Base-by-base conservation (phyloP, 2,113 vertebrate genomes). In the Setophaga kirtlandii region DNA sequence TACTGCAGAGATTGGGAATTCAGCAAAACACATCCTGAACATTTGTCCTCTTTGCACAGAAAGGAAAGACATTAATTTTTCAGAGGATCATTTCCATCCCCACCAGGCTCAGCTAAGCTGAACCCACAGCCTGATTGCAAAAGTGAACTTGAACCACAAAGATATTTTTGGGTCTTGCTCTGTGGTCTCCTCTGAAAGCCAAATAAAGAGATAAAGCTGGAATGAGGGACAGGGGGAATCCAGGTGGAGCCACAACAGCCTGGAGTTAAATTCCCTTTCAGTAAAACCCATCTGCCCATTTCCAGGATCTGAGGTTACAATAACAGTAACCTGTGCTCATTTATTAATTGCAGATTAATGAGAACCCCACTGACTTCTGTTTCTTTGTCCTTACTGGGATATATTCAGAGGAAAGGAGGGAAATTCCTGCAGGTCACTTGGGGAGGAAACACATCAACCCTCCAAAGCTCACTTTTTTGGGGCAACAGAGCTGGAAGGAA, bases 1-100 rank as follows among this genome's bases (percentile, higher is more conserved):
- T 10, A 14, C n/a, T 2, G 5, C 24, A 33, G 23, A 42, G 89
- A 76, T 76, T 17, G 83, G 69, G 67, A 46, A 85, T 62, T 76
- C 91, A 87, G 52, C 46, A 74, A 90, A 91, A 91, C 20, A 11
- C 55, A 63, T 47, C 52, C 89, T 81, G 49, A 62, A 31, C 77
- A 65, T 87, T 92, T 41, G 33, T 75, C 7, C 31, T 42, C 79
- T 64, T 73, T 73, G 53, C 74, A 47, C 4, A 53, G 53, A 64
- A 62, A 84, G 30, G 65, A 81, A 55, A 71, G 56, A 24, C 52
- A 88, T 93, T 33, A 41, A 82, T 82, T 83, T 94, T 94, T 92
- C 65, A 94, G 46, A 84, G 53, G 73, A 52, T 71, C 42, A 42
- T 96, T 94, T 93, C 81, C 65, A 71, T 37, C 44, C 28, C 24